These are phyloP conservation scores for Andrena bicolor DNA, from an alignment of 2,888 invertebrate genomes.

Conservation along the genomic window DNA sequence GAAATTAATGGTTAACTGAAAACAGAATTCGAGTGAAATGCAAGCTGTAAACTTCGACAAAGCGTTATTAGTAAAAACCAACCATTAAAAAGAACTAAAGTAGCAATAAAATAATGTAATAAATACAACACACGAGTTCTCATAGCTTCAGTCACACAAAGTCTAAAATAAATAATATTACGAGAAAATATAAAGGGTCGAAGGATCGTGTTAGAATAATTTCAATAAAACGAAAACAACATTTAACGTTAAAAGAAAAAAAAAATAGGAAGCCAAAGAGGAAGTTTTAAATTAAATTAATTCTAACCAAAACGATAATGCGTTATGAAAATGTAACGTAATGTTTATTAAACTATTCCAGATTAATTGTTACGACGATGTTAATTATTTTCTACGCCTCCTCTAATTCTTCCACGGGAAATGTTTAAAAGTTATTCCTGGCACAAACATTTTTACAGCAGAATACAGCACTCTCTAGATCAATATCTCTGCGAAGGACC, in stretches of 20 bases:
- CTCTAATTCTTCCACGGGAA: slow-evolving; percentile 42
- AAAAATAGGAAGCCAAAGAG: slow-evolving; percentile 44
- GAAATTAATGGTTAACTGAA: slow-evolving; percentile 47
- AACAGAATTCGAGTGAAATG: slow-evolving; percentile 26
- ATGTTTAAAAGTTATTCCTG: slow-evolving; percentile 42
- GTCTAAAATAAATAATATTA: slow-evolving; percentile 36
- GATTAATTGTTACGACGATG: slow-evolving; percentile 7
- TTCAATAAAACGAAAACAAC: slow-evolving; percentile 17
- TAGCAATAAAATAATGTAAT: slow-evolving; percentile 15
- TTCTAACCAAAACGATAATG: background rate
- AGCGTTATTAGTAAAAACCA: slow-evolving; percentile 51
- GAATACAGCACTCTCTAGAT: slow-evolving; percentile 39
- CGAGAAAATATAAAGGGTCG: slow-evolving; percentile 11
- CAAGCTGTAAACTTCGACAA: slow-evolving; percentile 41
- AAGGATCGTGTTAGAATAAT: slow-evolving; percentile 17
- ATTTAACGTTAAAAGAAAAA: slow-evolving; percentile 4
- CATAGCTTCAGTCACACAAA: slow-evolving; percentile 2
- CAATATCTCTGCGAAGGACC: slow-evolving; percentile 57
- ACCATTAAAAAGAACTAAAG: slow-evolving; percentile 34
- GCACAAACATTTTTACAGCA: slow-evolving; percentile 50
- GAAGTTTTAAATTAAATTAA: slow-evolving; percentile 29
- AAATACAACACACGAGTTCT: background rate
- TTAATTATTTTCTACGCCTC: slow-evolving; percentile 31
- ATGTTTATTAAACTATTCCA: background rate
- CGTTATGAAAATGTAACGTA: background rate